Conservation (phyloP, 2,797 vertebrate species). For the Chaetodon trifasciatus region DNA sequence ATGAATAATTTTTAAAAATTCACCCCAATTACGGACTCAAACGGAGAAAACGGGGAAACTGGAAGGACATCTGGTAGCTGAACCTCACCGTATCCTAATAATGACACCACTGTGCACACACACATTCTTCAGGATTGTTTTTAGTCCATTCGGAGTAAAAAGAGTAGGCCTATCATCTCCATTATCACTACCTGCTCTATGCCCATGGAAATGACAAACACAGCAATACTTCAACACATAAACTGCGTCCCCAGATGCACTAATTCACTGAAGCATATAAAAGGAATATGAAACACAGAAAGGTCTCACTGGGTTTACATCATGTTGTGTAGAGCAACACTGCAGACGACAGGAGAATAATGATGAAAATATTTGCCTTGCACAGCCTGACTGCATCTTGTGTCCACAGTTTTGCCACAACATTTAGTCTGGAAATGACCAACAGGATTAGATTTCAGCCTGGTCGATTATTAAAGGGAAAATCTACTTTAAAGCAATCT, state of each 20-base stretch:
- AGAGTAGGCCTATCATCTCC: constrained; percentile 43
- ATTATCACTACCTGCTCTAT: constrained; percentile 47
- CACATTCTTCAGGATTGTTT: constrained; percentile 31
- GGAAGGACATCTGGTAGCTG: constrained; percentile 56
- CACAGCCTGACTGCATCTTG: not conserved
- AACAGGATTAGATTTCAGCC: not conserved
- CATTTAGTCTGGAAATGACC: not conserved
- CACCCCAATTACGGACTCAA: constrained; percentile 50
- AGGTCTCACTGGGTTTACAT: constrained; percentile 25
- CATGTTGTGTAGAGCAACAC: not conserved
- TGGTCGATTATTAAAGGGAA: not conserved
- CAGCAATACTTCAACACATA: constrained; percentile 17
- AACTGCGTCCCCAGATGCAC: constrained; percentile 35
- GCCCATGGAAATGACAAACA: constrained; percentile 39
- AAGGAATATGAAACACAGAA: constrained; percentile 14
- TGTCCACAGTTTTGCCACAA: not conserved
- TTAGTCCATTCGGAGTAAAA: constrained; percentile 20
- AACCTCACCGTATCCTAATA: constrained; percentile 37
- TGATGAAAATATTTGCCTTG: constrained; percentile 3
- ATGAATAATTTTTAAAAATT: constrained; percentile 53
- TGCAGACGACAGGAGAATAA: not conserved
- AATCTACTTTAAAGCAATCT: not conserved
- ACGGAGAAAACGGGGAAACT: constrained; percentile 43
- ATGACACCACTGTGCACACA: constrained; percentile 24
- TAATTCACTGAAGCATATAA: constrained; percentile 41